Percentiles rank a stretch among this genome's conserved stretches.
Evolutionary conservation across 2,113 vertebrate species (phyloP).

Genomic region (Semicossyphus pulcher): DNA sequence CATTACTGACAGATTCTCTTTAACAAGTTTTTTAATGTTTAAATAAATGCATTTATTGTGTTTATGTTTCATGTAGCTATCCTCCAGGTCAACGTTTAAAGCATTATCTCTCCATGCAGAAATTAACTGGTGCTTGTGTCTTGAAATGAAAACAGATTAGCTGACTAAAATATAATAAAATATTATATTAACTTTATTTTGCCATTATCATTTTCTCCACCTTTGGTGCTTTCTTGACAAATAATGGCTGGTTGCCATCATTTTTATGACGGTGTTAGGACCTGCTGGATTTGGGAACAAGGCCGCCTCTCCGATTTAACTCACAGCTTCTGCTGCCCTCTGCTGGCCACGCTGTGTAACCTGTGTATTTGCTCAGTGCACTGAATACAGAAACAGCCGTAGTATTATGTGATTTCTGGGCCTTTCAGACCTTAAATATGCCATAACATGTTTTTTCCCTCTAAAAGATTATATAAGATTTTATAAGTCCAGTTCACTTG

Average conservation of each 20-base stretch:
- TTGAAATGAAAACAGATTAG: background rate
- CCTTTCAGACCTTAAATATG: too few relatives aligned
- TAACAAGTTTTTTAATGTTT: too few relatives aligned
- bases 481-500: background rate
- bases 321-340: slow-evolving; percentile 49
- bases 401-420: too few relatives aligned
- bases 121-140: background rate
- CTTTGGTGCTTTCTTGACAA: background rate
- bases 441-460: too few relatives aligned
- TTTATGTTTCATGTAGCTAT: background rate
- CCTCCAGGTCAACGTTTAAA: background rate
- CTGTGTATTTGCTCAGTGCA: background rate
- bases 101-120: background rate
- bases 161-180: background rate
- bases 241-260: background rate
- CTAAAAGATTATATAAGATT: too few relatives aligned
- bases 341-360: slow-evolving; percentile 20
- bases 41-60: too few relatives aligned
- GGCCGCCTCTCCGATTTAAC: background rate
- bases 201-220: too few relatives aligned
- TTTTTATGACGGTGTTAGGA: too few relatives aligned
- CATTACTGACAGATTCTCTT: too few relatives aligned
- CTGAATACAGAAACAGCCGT: too few relatives aligned
- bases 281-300: background rate
- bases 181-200: background rate